Conservation (phyloP, 2,113 vertebrate species). For the Puffinus mauretanicus region DNA sequence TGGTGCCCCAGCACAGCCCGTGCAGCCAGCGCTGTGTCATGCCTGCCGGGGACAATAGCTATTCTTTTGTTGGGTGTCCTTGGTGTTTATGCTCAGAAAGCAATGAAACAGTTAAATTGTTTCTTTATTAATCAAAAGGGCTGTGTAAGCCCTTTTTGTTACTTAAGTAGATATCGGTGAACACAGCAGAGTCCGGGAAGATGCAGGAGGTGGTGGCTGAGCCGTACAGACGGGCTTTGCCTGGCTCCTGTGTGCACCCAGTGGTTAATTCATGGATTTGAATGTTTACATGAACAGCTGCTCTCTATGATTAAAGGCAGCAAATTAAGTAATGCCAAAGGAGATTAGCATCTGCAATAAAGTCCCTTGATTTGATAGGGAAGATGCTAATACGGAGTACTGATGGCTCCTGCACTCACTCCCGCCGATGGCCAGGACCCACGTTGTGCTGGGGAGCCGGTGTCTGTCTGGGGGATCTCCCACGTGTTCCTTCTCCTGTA, state of each 20-base stretch:
- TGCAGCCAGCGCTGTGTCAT: accelerated
- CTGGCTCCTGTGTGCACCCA: background rate
- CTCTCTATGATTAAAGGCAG: slow-evolving; percentile 32
- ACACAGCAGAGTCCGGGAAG: background rate
- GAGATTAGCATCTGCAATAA: slow-evolving; percentile 44
- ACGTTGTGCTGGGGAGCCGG: background rate
- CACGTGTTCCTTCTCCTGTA: background rate
- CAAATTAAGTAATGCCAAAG: slow-evolving; percentile 57
- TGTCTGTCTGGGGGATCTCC: background rate
- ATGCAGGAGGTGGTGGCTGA: background rate
- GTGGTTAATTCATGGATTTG: slow-evolving; percentile 33
- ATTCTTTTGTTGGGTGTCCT: background rate
- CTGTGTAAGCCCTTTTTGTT: background rate
- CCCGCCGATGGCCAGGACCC: accelerated
- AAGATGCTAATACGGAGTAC: slow-evolving; percentile 17
- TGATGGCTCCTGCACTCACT: background rate
- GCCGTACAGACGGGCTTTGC: background rate
- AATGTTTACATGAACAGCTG: slow-evolving; percentile 47
- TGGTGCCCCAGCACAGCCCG: accelerated
- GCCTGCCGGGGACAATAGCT: background rate
- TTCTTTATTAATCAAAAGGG: background rate
- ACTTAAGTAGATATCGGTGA: background rate
- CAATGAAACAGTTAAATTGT: background rate
- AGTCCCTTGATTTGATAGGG: slow-evolving; percentile 21
- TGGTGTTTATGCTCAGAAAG: background rate